Evolutionary conservation across 1,140 invertebrate species (phyloP), one percentile per base, ranked within the genome.

Genomic region (Ceratoteleas bidentatus): DNA sequence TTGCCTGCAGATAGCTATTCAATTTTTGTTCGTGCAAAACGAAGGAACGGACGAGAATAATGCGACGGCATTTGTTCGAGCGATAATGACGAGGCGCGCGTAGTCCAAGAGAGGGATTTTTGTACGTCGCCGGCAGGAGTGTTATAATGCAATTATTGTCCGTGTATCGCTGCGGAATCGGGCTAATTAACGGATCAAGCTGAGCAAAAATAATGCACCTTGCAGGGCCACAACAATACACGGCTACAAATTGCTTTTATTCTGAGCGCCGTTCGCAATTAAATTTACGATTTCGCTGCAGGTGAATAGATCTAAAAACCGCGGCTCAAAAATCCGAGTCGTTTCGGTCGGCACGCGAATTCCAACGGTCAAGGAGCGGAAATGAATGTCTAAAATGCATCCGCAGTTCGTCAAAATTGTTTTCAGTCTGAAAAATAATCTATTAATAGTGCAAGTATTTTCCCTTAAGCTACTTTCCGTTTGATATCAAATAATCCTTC

Each of bases 141-240:
- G 61, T 65, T 65, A 34, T 58, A 65, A 73, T 56, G 50, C 52
- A 49, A 53, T 73, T 65, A 74, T 74, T 65, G 43, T 74, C 70
- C 32, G 14, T 38, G 11, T 49, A 57, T 60, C 43, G 33, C 50
- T 62, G 49, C 38, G 36, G 52, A 65, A 74, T 56, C 34, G 49
- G 65, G 40, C 60, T 74, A 74, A 74, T 74, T 74, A 74, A 65
- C 52, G 53, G 52, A 74, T 74, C 70, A 74, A 64, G 33, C 45
- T 65, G 60, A 65, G 40, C 60, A 65, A 74, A 64, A 65, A 74
- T 74, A 74, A 74, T 74, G 36, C 14, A 61, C 40, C 32, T 65
- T 50, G 53, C 47, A 57, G 58, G 33, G 40, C n/a, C 40, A 14
- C 24, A 47, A 58, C 60, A 74, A 57, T 65, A 34, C 70, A 33